phyloP scores from a whole-genome alignment of 2,797 vertebrate genomes.

The Leptoclinus maculatus region DNA sequence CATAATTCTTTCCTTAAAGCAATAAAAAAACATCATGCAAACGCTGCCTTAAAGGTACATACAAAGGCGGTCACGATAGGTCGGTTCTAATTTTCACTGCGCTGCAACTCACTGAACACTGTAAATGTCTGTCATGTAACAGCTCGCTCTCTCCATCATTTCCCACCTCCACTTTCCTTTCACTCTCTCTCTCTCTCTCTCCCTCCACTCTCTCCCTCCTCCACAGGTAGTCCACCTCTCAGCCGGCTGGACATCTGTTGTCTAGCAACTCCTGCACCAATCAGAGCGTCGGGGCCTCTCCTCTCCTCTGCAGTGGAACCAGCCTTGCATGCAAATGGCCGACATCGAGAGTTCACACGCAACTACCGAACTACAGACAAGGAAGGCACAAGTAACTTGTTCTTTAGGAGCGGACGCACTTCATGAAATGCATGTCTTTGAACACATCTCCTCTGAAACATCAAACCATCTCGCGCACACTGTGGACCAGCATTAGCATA shows the following conservation, averaged over 20 bases:
- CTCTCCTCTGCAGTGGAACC: constrained; percentile 86
- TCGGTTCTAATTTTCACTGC: background rate
- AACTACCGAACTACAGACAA: constrained; percentile 65
- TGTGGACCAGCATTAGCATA: background rate
- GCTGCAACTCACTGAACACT: background rate
- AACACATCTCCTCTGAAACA: background rate
- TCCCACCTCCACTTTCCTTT: constrained; percentile 59
- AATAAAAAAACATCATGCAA: background rate
- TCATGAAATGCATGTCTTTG: background rate
- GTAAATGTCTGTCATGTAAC: constrained; percentile 27
- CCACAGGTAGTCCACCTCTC: constrained; percentile 84
- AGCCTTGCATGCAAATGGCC: constrained; percentile 85
- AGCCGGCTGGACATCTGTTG: constrained; percentile 86
- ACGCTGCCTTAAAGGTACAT: background rate
- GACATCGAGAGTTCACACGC: constrained; percentile 69
- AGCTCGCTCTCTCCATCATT: constrained; percentile 32
- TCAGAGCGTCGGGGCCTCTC: constrained; percentile 77
- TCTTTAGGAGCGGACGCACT: background rate
- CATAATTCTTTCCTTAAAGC: background rate
- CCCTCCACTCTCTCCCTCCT: constrained; percentile 57
- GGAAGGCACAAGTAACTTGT: constrained; percentile 5
- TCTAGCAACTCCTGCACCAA: constrained; percentile 87
- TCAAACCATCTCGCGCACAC: background rate
- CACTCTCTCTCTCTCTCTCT: constrained; percentile 46
- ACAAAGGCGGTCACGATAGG: background rate